Conservation (phyloP, 2,113 vertebrate genomes). For the Oncorhynchus gorbuscha region DNA sequence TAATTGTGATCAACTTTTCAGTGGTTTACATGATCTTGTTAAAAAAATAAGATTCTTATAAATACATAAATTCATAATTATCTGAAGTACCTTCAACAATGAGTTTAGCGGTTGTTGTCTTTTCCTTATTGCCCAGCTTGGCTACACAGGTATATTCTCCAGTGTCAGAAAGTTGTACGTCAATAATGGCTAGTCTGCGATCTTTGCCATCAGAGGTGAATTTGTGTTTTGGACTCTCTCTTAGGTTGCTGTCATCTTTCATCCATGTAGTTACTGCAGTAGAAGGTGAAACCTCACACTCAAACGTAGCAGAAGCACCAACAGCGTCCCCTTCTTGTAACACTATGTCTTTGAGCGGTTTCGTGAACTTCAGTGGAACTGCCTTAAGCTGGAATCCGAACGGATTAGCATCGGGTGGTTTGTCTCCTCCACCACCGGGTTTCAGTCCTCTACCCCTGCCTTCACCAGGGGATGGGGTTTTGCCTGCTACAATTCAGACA, state of each 20-base stretch:
- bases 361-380: constrained; percentile 95
- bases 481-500: constrained; percentile 79
- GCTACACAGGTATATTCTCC: constrained; percentile 95
- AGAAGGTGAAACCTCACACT: constrained; percentile 95
- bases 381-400: constrained; percentile 94
- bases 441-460: constrained; percentile 86
- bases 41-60: too few species aligned
- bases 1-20: too few species aligned
- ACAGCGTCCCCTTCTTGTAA: constrained; percentile 92
- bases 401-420: constrained; percentile 88
- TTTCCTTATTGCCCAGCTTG: constrained; percentile 94
- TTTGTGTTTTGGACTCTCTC: constrained; percentile 94
- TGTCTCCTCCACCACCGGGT: constrained; percentile 86
- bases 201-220: constrained; percentile 97
- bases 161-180: constrained; percentile 94
- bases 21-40: too few species aligned
- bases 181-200: constrained; percentile 91
- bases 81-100: constrained; percentile 90
- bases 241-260: constrained; percentile 92
- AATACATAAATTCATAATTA: background rate
- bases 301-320: constrained; percentile 91
- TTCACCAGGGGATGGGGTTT: constrained; percentile 94
- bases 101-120: constrained; percentile 90
- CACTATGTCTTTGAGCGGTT: constrained; percentile 92
- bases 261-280: constrained; percentile 93